These are phyloP conservation scores for Anastrepha obliqua DNA, from an alignment of 1,140 invertebrate species.

Conservation along the genomic window DNA sequence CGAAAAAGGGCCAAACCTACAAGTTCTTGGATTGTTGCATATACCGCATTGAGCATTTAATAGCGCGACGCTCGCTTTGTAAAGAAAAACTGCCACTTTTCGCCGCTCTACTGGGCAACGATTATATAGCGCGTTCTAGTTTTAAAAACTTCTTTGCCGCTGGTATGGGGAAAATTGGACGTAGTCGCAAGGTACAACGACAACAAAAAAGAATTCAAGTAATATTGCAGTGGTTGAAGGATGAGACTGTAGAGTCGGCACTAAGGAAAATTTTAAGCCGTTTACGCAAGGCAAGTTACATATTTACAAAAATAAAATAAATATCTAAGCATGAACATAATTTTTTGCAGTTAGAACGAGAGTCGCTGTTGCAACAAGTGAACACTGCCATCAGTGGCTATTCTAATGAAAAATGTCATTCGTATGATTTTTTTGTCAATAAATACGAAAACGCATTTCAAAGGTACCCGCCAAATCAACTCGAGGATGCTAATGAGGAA, in stretches of 20 bases:
- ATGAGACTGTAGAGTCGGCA: slow-evolving; percentile 82
- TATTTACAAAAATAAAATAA: not conserved
- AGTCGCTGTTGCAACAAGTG: slow-evolving; percentile 77
- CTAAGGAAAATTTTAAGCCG: slow-evolving; percentile 80
- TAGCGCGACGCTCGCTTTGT: slow-evolving; percentile 80
- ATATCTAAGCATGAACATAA: not conserved
- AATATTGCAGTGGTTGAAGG: slow-evolving; percentile 83
- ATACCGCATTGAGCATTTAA: slow-evolving; percentile 82
- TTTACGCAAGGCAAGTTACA: slow-evolving; percentile 74
- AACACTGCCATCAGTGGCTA: slow-evolving; percentile 80
- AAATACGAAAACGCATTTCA: slow-evolving; percentile 65
- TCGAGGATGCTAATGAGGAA: slow-evolving; percentile 57
- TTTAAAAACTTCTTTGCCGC: slow-evolving; percentile 83
- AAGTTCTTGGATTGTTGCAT: slow-evolving; percentile 81
- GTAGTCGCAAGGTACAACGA: slow-evolving; percentile 76
- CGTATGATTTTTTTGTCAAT: slow-evolving; percentile 77
- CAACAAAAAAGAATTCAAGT: slow-evolving; percentile 81
- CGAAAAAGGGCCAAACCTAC: slow-evolving; percentile 60
- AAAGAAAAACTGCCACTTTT: slow-evolving; percentile 83
- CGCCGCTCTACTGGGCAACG: slow-evolving; percentile 90
- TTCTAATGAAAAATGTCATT: slow-evolving; percentile 76
- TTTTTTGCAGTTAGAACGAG: slow-evolving; percentile 70
- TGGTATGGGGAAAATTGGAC: slow-evolving; percentile 79
- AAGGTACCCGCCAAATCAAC: slow-evolving; percentile 12
- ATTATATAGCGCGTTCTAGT: slow-evolving; percentile 83